These are phyloP conservation scores for Ips nitidus DNA, from an alignment of 1,140 invertebrate species.

Conservation along the genomic window DNA sequence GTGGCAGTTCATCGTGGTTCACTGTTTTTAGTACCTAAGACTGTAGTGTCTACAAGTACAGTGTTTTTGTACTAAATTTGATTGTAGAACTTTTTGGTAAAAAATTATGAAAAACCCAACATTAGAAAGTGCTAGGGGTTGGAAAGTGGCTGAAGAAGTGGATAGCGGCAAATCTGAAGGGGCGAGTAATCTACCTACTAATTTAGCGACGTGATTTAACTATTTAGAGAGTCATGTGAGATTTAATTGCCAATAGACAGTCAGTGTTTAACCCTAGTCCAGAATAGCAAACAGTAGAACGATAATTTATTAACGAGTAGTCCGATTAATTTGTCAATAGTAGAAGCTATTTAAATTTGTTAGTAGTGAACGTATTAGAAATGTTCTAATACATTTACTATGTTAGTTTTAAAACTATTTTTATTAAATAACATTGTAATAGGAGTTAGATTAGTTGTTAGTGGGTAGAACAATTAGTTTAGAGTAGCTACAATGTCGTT, in stretches of 20 bases:
- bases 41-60: too few relatives aligned
- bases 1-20: too few relatives aligned
- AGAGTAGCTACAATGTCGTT: conserved; percentile 4
- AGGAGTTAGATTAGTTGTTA: conserved; percentile 37
- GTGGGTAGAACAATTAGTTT: conserved; percentile 26
- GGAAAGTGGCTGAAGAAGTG: too few relatives aligned
- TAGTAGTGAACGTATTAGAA: conserved; percentile 37
- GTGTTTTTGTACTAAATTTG: too few relatives aligned
- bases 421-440: conserved; percentile 24
- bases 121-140: too few relatives aligned
- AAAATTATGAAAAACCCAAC: too few relatives aligned
- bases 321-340: background rate
- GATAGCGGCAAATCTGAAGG: conserved; percentile 18
- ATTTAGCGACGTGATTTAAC: conserved; percentile 41
- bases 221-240: conserved; percentile 42
- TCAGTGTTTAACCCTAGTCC: conserved; percentile 47
- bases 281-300: conserved; percentile 37
- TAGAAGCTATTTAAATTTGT: conserved; percentile 30
- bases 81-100: too few relatives aligned
- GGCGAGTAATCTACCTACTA: conserved; percentile 50
- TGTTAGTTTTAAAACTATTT: conserved; percentile 19
- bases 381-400: conserved; percentile 35
- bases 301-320: conserved; percentile 1
- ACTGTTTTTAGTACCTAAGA: too few relatives aligned
- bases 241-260: conserved; percentile 26